Evolutionary conservation across 2,888 invertebrate genomes (phyloP).

Genomic region (Hydroisotoma schaefferi): DNA sequence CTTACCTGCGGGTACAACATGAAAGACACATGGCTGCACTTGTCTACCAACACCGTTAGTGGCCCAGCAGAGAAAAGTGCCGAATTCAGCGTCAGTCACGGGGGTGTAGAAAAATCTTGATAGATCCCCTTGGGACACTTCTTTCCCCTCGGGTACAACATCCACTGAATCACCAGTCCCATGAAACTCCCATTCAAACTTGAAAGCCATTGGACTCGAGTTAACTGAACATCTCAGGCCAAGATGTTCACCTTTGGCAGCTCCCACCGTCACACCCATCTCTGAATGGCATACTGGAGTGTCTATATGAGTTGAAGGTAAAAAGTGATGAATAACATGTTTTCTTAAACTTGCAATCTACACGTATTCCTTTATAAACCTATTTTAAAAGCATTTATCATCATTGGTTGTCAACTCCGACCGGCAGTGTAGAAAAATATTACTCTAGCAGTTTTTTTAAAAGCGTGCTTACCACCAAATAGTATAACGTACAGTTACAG

Average conservation of each 20-base stretch:
- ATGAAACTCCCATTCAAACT: conserved; percentile 46
- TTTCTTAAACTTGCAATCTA: too few species aligned
- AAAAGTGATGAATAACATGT: too few species aligned
- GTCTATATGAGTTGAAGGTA: too few species aligned
- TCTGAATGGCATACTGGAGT: conserved; percentile 73
- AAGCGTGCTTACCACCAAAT: too few species aligned
- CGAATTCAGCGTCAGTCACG: conserved; percentile 37
- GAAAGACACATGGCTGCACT: conserved; percentile 68
- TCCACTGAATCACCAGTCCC: conserved; percentile 39
- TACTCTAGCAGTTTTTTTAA: too few species aligned
- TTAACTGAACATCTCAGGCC: conserved; percentile 79
- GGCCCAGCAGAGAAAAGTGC: conserved; percentile 68
- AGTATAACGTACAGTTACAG: too few species aligned
- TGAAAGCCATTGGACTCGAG: conserved; percentile 68
- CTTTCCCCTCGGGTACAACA: conserved; percentile 37
- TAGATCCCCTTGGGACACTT: conserved; percentile 38
- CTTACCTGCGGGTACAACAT: conserved; percentile 64
- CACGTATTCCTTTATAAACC: not conserved
- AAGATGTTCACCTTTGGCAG: conserved; percentile 80
- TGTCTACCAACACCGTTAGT: conserved; percentile 70
- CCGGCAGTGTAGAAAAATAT: too few species aligned
- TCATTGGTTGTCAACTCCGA: not conserved
- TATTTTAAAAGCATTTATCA: not conserved
- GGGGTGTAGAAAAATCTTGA: conserved; percentile 41
- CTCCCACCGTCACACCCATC: conserved; percentile 76